Evolutionary conservation across 2,797 vertebrate species (phyloP), one percentile per base, ranked within the genome.

Genomic region (Hafferia zeledoni): DNA sequence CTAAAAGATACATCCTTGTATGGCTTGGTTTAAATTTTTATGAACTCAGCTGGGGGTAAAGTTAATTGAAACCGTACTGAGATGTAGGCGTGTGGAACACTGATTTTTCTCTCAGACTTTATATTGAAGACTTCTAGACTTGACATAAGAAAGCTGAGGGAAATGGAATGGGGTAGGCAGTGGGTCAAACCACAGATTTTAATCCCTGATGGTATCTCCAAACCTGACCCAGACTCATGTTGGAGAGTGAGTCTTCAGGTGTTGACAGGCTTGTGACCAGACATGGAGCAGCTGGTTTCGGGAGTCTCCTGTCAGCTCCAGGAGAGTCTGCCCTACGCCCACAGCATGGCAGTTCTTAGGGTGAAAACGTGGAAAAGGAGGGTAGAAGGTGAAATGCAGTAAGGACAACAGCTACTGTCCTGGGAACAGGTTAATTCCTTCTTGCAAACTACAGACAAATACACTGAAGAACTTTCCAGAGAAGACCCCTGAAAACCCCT

Each of bases 351-450:
- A 18, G 31, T 17, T 22, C 28, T 23, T n/a, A 1, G 9, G 12
- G 30, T 50, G 65, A 35, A 28, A 35, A 43, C 0, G 0, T 37
- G 47, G 33, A 11, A 61, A 50, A 75, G 25, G 13, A 46, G 37
- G 53, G 7, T 12, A 14, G 24, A 11, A 10, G 24, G 20, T 74
- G 60, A 46, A 71, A 50, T 53, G 24, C 68, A 70, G 0, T 22
- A 46, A 83, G 22, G 46, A n/a, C 28, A 60, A 43, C 61, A 78
- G 22, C 39, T 55, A 0, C 25, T 64, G 20, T 4, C 33, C 27
- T 74, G 31, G 31, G 25, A 43, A 24, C 44, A 47, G 6, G 17
- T 18, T 37, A 23, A 31, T 72, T 80, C 41, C 11, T 67, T 70
- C 23, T 46, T 72, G 67, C 17, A 63, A 56, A 30, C 25, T 77